Evolutionary conservation across 2,113 vertebrate species (phyloP).

Genomic region (Vulpes vulpes): DNA sequence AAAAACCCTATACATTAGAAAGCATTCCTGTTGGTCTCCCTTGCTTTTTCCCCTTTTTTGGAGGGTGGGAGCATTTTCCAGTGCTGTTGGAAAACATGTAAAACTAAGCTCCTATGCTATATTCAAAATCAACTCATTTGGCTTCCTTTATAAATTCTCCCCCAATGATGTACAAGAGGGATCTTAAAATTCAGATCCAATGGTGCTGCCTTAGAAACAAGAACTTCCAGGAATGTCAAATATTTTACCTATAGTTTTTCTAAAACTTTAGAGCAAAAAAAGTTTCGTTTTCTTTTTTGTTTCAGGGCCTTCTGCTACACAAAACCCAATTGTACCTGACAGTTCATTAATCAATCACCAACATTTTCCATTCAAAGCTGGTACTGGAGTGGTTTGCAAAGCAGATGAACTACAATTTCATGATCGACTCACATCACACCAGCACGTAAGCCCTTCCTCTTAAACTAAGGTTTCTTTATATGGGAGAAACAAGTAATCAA

Average conservation of each 20-base stretch:
- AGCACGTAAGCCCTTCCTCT: constrained; percentile 1
- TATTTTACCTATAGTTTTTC: constrained; percentile 48
- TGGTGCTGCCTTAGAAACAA: background rate
- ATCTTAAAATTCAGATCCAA: background rate
- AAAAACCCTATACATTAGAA: background rate
- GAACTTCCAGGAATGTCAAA: constrained; percentile 55
- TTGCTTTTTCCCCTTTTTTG: background rate
- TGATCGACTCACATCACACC: background rate
- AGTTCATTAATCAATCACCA: constrained; percentile 73
- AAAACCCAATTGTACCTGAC: constrained; percentile 66
- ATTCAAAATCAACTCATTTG: background rate
- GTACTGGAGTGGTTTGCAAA: constrained; percentile 8
- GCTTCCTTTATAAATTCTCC: constrained; percentile 3
- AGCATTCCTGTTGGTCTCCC: background rate
- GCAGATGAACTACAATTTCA: constrained; percentile 51
- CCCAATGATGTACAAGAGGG: background rate
- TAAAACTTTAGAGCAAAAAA: constrained; percentile 44
- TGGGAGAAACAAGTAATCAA: constrained; percentile 23
- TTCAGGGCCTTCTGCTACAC: constrained; percentile 43
- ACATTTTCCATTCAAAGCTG: constrained; percentile 61
- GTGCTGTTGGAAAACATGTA: background rate
- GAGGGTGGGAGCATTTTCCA: background rate
- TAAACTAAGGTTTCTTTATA: background rate
- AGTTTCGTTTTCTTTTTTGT: constrained; percentile 63
- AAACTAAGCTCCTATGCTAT: background rate